Conservation (phyloP, 2,797 vertebrate species). For the Rallus crepitans region DNA sequence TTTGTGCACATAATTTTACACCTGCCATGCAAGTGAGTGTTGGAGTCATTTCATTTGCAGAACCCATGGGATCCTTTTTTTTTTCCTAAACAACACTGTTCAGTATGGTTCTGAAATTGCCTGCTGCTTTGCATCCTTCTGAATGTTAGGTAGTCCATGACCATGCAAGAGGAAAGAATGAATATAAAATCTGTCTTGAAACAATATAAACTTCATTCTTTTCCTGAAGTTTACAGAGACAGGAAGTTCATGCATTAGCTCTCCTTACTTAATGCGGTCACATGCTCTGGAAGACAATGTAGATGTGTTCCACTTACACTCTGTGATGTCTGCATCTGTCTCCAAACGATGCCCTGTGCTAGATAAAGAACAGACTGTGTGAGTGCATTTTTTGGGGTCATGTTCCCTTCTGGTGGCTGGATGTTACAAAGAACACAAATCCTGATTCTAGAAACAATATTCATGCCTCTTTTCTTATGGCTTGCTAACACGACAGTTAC, state of each 20-base stretch:
- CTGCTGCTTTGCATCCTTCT: slow-evolving; percentile 17
- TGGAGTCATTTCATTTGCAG: slow-evolving; percentile 24
- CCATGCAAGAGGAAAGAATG: neutral
- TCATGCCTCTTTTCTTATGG: neutral
- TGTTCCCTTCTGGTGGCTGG: neutral
- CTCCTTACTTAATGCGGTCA: neutral
- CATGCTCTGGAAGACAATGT: neutral
- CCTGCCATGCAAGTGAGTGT: neutral
- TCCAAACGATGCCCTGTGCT: neutral
- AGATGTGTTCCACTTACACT: neutral
- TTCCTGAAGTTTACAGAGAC: neutral
- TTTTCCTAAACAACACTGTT: slow-evolving; percentile 13
- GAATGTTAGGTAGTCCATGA: neutral
- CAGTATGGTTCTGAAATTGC: slow-evolving; percentile 26
- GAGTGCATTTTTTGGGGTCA: neutral
- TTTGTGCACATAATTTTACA: neutral
- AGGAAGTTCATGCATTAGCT: neutral
- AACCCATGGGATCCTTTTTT: neutral
- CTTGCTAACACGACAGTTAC: neutral
- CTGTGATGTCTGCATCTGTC: neutral
- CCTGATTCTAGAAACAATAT: neutral
- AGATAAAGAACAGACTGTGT: neutral
- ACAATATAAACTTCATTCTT: neutral
- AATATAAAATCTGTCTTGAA: neutral
- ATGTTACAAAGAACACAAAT: neutral